phyloP scores from a whole-genome alignment of 2,888 invertebrate genomes.

The Loripinus fragilis region DNA sequence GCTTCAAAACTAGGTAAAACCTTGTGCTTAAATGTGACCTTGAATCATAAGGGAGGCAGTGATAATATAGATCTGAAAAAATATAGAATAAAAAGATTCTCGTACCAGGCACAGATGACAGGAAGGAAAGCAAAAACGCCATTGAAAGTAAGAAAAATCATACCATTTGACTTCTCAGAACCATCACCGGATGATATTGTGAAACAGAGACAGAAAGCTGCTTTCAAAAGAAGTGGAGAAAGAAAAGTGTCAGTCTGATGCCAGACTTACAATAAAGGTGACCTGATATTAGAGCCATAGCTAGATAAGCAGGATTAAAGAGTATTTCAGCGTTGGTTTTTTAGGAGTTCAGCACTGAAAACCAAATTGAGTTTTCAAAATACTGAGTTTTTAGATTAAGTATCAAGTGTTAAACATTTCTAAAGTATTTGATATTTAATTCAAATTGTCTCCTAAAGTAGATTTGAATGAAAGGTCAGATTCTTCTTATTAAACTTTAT shows the following conservation, averaged over 20 bases:
- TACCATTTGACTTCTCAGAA: slow-evolving; percentile 86
- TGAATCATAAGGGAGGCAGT: background rate
- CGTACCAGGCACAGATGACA: slow-evolving; percentile 60
- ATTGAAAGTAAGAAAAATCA: slow-evolving; percentile 43
- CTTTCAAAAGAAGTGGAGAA: slow-evolving; percentile 70
- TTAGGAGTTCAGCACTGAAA: no score
- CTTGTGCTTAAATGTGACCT: slow-evolving; percentile 43
- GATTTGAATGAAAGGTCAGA: no score
- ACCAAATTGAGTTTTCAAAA: no score
- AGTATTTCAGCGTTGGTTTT: no score
- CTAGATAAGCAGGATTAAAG: no score
- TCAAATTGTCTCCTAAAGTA: no score
- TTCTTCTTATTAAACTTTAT: no score
- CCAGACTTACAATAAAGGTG: no score
- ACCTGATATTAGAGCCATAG: no score
- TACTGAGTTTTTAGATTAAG: no score
- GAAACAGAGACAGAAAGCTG: slow-evolving; percentile 77
- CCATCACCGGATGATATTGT: slow-evolving; percentile 87
- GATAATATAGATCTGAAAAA: background rate
- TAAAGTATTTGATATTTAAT: no score
- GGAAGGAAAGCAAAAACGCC: slow-evolving; percentile 15
- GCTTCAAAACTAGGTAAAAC: slow-evolving; percentile 61
- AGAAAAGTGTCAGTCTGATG: slow-evolving; percentile 30
- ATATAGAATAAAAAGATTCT: slow-evolving; percentile 55
- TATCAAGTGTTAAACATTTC: no score